phyloP scores from a whole-genome alignment of 2,888 invertebrate species.

The Hydrotaea cyrtoneurina region DNA sequence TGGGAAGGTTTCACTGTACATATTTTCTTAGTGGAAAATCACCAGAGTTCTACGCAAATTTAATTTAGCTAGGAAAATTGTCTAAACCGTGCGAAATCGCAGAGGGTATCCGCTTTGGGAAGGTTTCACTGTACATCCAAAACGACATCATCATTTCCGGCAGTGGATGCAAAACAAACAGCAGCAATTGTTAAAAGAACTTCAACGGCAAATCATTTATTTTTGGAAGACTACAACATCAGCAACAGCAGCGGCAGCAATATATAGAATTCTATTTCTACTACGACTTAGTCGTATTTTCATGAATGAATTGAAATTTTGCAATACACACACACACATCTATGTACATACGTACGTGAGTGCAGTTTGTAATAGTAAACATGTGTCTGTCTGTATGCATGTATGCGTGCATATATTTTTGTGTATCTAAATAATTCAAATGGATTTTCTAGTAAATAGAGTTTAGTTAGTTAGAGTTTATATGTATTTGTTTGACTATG shows the following conservation, averaged over 20 bases:
- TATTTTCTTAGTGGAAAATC: no score
- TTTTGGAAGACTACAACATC: not conserved
- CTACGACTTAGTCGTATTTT: not conserved
- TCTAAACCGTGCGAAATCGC: no score
- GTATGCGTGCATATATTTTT: conserved; percentile 31
- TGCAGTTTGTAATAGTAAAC: no score
- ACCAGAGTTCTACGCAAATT: no score
- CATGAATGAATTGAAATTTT: conserved; percentile 17
- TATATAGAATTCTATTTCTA: no score
- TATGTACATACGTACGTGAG: no score
- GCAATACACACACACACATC: not conserved
- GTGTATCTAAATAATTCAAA: conserved; percentile 62
- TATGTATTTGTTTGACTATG: conserved; percentile 1
- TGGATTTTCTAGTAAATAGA: conserved; percentile 60
- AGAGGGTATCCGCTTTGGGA: no score
- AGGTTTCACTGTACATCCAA: no score
- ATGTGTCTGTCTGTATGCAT: not conserved
- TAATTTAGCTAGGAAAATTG: no score
- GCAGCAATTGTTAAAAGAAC: conserved; percentile 2
- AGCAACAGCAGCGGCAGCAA: not conserved
- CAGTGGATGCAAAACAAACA: not conserved
- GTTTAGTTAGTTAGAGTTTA: conserved; percentile 49
- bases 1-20: no score
- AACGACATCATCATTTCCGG: no score
- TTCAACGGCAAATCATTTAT: not conserved